phyloP scores from a whole-genome alignment of 2,113 vertebrate species.

The Orthonyx spaldingii region DNA sequence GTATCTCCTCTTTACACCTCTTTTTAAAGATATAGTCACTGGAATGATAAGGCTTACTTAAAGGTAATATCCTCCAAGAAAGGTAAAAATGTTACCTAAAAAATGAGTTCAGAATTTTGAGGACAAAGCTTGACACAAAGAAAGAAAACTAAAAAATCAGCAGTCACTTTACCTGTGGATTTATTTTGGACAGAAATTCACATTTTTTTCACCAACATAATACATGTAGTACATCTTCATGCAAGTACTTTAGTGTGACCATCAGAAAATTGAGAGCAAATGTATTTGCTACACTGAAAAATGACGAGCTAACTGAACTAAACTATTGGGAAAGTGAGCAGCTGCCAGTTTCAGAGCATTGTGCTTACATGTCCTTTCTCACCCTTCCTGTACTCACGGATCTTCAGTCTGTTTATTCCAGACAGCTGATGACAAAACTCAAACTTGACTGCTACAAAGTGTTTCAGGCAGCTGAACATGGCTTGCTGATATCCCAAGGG shows the following conservation, averaged over 20 bases:
- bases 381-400: neutral
- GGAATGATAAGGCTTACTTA: neutral
- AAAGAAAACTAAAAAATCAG: neutral
- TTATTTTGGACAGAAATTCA: neutral
- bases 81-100: neutral
- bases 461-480: neutral
- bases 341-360: neutral
- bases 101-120: neutral
- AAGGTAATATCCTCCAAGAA: neutral
- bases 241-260: neutral
- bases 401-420: neutral
- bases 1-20: neutral
- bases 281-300: neutral
- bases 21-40: neutral
- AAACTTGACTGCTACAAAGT: neutral
- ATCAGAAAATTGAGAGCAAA: neutral
- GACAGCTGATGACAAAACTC: neutral
- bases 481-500: neutral
- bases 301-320: neutral
- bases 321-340: neutral
- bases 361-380: neutral
- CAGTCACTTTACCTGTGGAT: neutral
- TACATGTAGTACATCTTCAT: neutral
- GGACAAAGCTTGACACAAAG: neutral
- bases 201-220: neutral